These are phyloP conservation scores for Oncorhynchus kisutch DNA, from an alignment of 2,113 vertebrate species.

Conservation along the genomic window DNA sequence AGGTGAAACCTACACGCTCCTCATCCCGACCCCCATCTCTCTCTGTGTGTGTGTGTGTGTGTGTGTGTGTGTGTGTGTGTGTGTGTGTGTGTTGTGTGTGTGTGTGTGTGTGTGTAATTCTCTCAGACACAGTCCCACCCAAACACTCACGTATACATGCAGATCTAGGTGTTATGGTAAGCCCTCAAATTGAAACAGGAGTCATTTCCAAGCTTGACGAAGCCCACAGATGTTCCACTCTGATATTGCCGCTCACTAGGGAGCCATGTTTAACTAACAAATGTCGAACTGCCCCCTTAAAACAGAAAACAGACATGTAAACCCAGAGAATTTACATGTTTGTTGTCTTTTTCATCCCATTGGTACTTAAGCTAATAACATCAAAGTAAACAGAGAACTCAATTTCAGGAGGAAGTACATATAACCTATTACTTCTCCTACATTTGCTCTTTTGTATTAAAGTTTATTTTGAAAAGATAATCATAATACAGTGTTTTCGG, in stretches of 20 bases:
- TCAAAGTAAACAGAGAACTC: neutral
- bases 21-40: conserved; percentile 31
- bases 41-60: conserved; percentile 8
- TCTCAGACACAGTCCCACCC: too few relatives aligned
- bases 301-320: conserved; percentile 67
- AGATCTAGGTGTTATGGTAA: conserved; percentile 36
- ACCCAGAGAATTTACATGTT: conserved; percentile 53
- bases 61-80: conserved; percentile 9
- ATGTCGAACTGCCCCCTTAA: conserved; percentile 60
- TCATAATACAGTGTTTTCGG: too few relatives aligned
- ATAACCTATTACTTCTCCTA: too few relatives aligned
- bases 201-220: conserved; percentile 48
- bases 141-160: conserved; percentile 8
- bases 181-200: conserved; percentile 42
- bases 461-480: too few relatives aligned
- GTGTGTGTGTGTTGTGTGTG: conserved; percentile 7
- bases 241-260: conserved; percentile 47
- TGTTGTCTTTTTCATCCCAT: conserved; percentile 7
- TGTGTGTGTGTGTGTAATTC: neutral
- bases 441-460: too few relatives aligned
- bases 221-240: conserved; percentile 48
- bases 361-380: neutral
- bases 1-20: conserved; percentile 54
- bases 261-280: conserved; percentile 56
- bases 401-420: neutral